Percentiles rank a stretch among this genome's conserved stretches.
phyloP scores from a whole-genome alignment of 2,113 vertebrate genomes.

The Calyptommatus sinebrachiatus region DNA sequence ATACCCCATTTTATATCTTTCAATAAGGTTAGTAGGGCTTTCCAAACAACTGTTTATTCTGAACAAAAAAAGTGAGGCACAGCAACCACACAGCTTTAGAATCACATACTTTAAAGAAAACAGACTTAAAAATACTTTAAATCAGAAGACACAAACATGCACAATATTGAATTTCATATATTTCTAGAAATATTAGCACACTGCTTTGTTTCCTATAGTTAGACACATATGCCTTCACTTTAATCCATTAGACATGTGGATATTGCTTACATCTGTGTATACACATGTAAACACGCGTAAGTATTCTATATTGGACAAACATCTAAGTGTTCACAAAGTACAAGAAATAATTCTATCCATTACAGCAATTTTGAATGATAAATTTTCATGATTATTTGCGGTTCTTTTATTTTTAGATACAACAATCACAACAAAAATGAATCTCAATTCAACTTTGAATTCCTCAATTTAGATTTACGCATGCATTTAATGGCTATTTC shows the following conservation, averaged over 20 bases:
- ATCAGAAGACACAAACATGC: not conserved
- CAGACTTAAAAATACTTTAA: not conserved
- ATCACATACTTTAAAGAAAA: too few species aligned
- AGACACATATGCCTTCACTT: not conserved
- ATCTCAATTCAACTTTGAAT: conserved; percentile 37
- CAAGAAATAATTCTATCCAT: not conserved
- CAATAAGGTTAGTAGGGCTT: too few species aligned
- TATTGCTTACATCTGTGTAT: not conserved
- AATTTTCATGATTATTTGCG: conserved; percentile 14
- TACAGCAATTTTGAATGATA: conserved; percentile 26
- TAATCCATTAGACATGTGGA: not conserved
- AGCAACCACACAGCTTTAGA: too few species aligned
- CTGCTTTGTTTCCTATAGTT: not conserved
- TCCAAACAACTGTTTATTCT: too few species aligned
- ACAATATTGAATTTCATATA: not conserved
- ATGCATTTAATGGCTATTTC: conserved; percentile 52
- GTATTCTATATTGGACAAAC: not conserved
- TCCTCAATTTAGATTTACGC: conserved; percentile 56
- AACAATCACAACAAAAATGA: conserved; percentile 21
- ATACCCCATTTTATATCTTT: too few species aligned
- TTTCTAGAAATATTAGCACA: not conserved
- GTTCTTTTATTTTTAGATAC: conserved; percentile 19
- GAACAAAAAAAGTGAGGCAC: too few species aligned
- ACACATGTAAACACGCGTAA: not conserved
- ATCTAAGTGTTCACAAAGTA: not conserved